Evolutionary conservation across 2,888 invertebrate species (phyloP).

Genomic region (Polydrusus tereticollis): DNA sequence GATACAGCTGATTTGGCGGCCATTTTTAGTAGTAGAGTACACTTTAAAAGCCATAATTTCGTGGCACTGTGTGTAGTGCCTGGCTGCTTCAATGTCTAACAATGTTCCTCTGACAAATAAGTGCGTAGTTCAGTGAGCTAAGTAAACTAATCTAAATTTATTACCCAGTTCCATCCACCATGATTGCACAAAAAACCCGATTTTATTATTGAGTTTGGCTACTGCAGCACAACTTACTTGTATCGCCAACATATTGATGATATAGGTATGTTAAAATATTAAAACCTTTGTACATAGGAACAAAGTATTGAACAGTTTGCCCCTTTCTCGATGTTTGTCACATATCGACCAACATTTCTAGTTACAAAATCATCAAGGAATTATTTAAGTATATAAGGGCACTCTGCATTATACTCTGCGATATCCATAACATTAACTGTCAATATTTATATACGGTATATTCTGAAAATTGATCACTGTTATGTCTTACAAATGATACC

Average conservation of each 20-base stretch:
- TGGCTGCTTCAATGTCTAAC: slow-evolving; percentile 65
- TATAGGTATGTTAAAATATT: slow-evolving; percentile 13
- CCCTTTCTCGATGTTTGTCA: background rate
- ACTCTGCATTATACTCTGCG: background rate
- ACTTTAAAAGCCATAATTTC: too few species aligned
- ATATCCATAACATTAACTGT: background rate
- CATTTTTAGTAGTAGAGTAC: too few species aligned
- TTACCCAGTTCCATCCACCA: slow-evolving; percentile 67
- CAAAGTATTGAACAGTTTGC: background rate
- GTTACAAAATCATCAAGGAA: background rate
- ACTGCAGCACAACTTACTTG: slow-evolving; percentile 15
- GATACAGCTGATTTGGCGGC: too few species aligned
- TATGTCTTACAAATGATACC: too few species aligned
- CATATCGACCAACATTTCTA: background rate
- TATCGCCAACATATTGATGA: slow-evolving; percentile 37
- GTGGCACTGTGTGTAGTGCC: too few species aligned
- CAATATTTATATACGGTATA: background rate
- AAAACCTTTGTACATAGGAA: slow-evolving; percentile 6
- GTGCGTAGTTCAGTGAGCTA: slow-evolving; percentile 29
- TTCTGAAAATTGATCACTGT: background rate
- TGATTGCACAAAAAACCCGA: slow-evolving; percentile 90
- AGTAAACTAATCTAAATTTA: slow-evolving; percentile 57
- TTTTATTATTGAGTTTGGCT: slow-evolving; percentile 59
- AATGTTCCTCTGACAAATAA: slow-evolving; percentile 56
- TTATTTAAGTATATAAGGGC: background rate